Evolutionary conservation across 1,140 invertebrate genomes (phyloP), one percentile per base, ranked within the genome.

Genomic region (Brachionus koreanus): DNA sequence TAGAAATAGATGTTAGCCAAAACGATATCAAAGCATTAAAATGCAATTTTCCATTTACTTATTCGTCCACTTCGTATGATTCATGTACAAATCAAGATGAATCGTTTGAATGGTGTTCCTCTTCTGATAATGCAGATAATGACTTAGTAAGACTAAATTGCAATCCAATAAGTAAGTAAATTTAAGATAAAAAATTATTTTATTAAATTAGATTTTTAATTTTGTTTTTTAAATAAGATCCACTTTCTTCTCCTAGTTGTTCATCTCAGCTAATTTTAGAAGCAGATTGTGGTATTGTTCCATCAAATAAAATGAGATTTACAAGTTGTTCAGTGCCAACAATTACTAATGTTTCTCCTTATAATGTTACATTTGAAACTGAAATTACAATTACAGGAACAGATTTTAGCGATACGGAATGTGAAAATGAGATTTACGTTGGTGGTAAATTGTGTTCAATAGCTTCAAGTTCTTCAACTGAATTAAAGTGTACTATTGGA

Each of bases 321-420:
- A 46, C 39, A 25, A 35, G 23, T 46, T 57, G 74, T 61, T 33
- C 52, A 37, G 35, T 57, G 6, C 74, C 74, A 37, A 57, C 25
- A 10, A 57, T 77, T 16, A 42, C 29, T 19, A 29, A 46, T 3
- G 29, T 74, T 10, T 46, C 69, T 25, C 69, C 69, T 35, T 74
- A 3, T 43, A 23, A 35, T 19, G 33, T 57, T 7, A 57, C 46
- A 43, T 57, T 10, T 75, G 65, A 42, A 12, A 75, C 61, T 3
- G 42, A 65, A 29, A 42, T 85, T 4, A 83, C 63, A 5, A 84
- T 86, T 12, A 75, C 75, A 10, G 85, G 85, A 9, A 83, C 84
- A 12, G 82, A 6, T 77, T 77, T 77, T n/a, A 77, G 74, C 57
- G 12, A 4, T 19, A 77, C 12, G 13, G 19, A 23, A 29, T 46